Percentiles rank a stretch among this genome's conserved stretches.
These are phyloP conservation scores for Megathymus violae DNA, from an alignment of 1,140 invertebrate species.

Conservation along the genomic window DNA sequence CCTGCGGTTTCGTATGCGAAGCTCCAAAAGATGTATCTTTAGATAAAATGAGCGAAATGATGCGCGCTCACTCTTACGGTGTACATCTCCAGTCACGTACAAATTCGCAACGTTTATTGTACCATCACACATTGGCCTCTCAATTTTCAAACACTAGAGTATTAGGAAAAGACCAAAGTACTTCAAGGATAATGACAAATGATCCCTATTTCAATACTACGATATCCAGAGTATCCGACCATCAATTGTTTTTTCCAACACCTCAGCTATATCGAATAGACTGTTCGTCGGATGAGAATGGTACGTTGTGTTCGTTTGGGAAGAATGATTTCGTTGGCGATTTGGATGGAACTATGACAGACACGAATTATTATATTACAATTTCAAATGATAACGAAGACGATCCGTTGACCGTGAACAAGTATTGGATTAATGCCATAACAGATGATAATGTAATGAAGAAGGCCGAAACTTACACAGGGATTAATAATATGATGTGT, in stretches of 20 bases:
- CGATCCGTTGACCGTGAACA: conserved; percentile 45
- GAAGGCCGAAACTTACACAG: conserved; percentile 53
- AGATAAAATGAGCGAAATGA: conserved; percentile 78
- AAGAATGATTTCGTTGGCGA: conserved; percentile 52
- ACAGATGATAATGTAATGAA: conserved; percentile 45
- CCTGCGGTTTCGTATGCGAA: conserved; percentile 86
- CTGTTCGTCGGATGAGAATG: conserved; percentile 50
- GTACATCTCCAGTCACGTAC: conserved; percentile 79
- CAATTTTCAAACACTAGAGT: conserved; percentile 68
- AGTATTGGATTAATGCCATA: conserved; percentile 62
- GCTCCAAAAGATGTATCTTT: conserved; percentile 68
- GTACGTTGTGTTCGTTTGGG: conserved; percentile 64
- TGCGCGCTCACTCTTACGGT: conserved; percentile 83
- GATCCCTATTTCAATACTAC: conserved; percentile 85
- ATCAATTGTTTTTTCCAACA: conserved; percentile 86
- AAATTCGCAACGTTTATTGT: conserved; percentile 68
- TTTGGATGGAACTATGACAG: conserved; percentile 38
- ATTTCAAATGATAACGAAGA: conserved; percentile 59
- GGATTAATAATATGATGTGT: conserved; percentile 55
- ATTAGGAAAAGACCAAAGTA: conserved; percentile 81
- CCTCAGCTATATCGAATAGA: conserved; percentile 68
- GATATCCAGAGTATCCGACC: conserved; percentile 83
- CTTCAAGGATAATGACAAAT: conserved; percentile 84
- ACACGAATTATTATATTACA: conserved; percentile 50
- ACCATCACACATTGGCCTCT: conserved; percentile 63